Percentiles rank a stretch among this genome's conserved stretches.
phyloP scores from a whole-genome alignment of 1,140 invertebrate genomes.

The Drosophila kohkoa region DNA sequence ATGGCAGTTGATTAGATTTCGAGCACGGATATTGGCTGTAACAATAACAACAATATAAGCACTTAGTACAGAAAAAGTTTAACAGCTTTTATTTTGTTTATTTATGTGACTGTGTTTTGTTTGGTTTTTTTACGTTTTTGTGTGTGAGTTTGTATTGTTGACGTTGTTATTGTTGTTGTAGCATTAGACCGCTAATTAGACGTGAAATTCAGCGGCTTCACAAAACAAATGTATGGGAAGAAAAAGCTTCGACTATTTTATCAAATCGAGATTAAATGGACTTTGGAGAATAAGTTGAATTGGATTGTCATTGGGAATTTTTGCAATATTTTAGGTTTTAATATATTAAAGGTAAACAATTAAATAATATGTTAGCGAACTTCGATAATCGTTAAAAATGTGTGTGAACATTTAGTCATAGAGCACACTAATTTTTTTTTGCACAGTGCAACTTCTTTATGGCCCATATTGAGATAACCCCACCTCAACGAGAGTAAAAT shows the following conservation, averaged over 20 bases:
- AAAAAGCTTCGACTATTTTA: neutral
- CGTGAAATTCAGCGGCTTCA: constrained; percentile 49
- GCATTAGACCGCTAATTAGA: constrained; percentile 64
- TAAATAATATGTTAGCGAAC: no score
- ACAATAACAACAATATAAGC: constrained; percentile 35
- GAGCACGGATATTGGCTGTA: constrained; percentile 47
- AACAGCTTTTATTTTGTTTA: constrained; percentile 36
- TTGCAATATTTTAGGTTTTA: neutral
- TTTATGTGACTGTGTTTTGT: constrained; percentile 16
- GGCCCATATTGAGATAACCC: constrained; percentile 26
- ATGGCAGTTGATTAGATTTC: constrained; percentile 65
- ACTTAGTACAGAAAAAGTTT: constrained; percentile 28
- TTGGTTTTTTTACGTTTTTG: constrained; percentile 21
- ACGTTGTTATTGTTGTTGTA: constrained; percentile 20
- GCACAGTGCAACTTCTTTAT: constrained; percentile 40
- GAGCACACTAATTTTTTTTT: constrained; percentile 23
- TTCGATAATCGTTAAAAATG: neutral
- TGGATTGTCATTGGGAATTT: neutral
- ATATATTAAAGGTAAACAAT: no score
- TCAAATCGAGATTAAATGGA: neutral
- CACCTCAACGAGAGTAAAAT: constrained; percentile 32
- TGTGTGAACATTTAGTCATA: constrained; percentile 16
- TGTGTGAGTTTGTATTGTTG: constrained; percentile 45
- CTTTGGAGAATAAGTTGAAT: constrained; percentile 2
- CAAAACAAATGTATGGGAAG: constrained; percentile 25